Evolutionary conservation across 2,797 vertebrate genomes (phyloP), one percentile per base, ranked within the genome.

Genomic region (Rhinella marina): DNA sequence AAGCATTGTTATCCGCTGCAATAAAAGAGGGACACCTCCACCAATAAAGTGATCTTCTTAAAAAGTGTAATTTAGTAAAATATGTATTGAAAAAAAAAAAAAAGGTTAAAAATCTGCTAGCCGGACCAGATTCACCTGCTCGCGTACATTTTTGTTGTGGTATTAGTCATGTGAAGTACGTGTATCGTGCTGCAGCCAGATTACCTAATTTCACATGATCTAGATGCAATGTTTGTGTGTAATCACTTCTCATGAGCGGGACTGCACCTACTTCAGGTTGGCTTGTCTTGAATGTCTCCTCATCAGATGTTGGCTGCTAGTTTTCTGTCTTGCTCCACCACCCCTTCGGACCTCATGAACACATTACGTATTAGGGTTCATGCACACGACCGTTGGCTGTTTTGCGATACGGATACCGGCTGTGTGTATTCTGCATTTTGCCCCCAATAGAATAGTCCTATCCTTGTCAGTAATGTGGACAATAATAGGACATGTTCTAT

Each of bases 41-140:
- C n/a, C 1, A 13, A 75, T 50, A 72, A 27, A 14, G 13, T 16
- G 1, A 32, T 32, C 32, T 66, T 16, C 11, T 7, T 29, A 70
- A 27, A 25, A 64, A 3, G 23, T 27, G 66, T 66, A 13, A 70
- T 16, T 66, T 29, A 17, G 66, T 57, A 61, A 80, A 80, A 59
- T 3, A 14, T 32, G 29, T 14, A 70, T 32, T 17, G 1, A 27
- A 1, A 23, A 21, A 72, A 29, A 72, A 29, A 32, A 84, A 57
- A 23, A 3, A 19, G 17, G 25, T 68, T 19, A 32, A 56, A 1
- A 82, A 14, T 3, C 29, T 52, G 11, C 48, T 56, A 11, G 16
- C 3, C 56, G 16, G 81, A 83, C 72, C 17, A 6, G 86, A 83
- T 83, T 25, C 48, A 66, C 86, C 41, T 59, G 57, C 41, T 77